phyloP scores from a whole-genome alignment of 92 coral and sea anemone species.

The Heteractis magnifica region DNA sequence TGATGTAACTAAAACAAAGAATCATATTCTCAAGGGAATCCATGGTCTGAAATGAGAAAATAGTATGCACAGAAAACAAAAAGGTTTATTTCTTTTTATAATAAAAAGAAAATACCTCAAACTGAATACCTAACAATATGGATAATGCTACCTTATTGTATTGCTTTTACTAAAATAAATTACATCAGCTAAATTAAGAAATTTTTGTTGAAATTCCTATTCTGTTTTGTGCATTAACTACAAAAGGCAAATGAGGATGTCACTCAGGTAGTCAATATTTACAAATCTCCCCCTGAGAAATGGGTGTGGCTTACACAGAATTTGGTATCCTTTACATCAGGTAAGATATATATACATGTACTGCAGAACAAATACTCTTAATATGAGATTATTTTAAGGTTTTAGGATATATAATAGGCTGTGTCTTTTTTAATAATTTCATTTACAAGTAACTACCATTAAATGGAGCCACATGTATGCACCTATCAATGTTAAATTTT shows the following conservation, averaged over 20 bases:
- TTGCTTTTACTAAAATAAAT: too few relatives aligned
- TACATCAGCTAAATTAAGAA: not conserved
- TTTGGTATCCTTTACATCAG: conserved; percentile 89
- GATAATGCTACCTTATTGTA: too few relatives aligned
- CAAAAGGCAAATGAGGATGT: conserved; percentile 95
- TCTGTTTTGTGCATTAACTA: not conserved
- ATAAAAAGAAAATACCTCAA: too few relatives aligned
- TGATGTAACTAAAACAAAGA: too few relatives aligned
- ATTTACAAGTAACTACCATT: too few relatives aligned
- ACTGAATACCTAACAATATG: too few relatives aligned
- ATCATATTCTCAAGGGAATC: too few relatives aligned
- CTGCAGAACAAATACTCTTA: not conserved
- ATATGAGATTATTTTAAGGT: not conserved
- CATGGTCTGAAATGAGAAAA: too few relatives aligned
- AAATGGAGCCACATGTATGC: too few relatives aligned
- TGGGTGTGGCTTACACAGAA: conserved; percentile 84
- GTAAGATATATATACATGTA: conserved; percentile 22
- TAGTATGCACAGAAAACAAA: too few relatives aligned
- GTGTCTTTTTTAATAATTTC: not conserved
- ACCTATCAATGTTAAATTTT: too few relatives aligned
- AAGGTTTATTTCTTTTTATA: too few relatives aligned
- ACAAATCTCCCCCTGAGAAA: conserved; percentile 59
- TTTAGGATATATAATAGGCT: not conserved
- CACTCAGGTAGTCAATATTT: conserved; percentile 82
- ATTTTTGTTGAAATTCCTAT: not conserved